phyloP scores from a whole-genome alignment of 2,113 vertebrate species.

The Campylomormyrus numenius region DNA sequence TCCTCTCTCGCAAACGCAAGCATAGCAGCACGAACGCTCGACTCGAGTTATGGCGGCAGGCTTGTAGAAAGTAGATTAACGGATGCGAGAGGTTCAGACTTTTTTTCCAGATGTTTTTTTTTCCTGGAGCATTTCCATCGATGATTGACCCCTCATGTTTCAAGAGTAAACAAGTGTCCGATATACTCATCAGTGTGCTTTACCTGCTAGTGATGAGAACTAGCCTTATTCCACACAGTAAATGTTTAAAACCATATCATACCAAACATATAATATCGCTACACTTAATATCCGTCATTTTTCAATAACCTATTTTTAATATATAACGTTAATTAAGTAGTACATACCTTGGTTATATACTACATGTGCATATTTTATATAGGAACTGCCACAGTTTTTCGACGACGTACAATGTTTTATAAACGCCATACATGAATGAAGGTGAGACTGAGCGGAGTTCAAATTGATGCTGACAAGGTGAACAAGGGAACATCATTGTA shows the following conservation, averaged over 20 bases:
- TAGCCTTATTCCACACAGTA: not conserved
- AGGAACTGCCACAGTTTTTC: not conserved
- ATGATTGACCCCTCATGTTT: not conserved
- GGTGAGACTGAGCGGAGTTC: constrained; percentile 14
- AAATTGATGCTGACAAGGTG: constrained; percentile 39
- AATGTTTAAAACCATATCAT: not conserved
- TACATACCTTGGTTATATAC: not conserved
- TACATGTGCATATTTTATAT: not conserved
- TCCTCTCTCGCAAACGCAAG: constrained; percentile 28
- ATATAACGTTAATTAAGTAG: not conserved
- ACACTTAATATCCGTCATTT: not conserved
- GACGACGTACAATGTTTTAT: not conserved
- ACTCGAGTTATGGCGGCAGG: constrained; percentile 13
- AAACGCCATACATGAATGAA: constrained; percentile 17
- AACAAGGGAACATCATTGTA: constrained; percentile 33
- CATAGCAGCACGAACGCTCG: constrained; percentile 32
- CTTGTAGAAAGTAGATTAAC: not conserved
- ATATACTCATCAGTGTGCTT: not conserved
- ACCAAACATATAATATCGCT: not conserved
- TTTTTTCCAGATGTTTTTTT: not conserved
- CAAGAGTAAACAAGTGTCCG: not conserved
- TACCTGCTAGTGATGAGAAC: not conserved
- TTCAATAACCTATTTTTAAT: not conserved
- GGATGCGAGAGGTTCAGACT: not conserved
- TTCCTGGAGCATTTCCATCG: not conserved